These are phyloP conservation scores for Gryllus longicercus DNA, from an alignment of 2,888 invertebrate genomes.

Conservation along the genomic window DNA sequence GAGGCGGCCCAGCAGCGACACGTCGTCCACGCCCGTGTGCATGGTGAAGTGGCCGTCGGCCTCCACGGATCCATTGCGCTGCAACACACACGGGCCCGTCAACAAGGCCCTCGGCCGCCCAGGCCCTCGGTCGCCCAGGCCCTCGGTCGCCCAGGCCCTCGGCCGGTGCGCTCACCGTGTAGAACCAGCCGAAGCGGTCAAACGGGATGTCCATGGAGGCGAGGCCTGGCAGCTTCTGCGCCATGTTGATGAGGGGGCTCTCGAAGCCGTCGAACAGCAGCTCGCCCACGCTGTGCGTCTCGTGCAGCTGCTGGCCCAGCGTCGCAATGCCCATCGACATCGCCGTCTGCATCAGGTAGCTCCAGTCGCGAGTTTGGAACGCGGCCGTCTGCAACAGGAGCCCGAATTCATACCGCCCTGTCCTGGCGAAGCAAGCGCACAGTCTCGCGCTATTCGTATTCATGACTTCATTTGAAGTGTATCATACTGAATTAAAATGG, in stretches of 20 bases:
- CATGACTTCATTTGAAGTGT: too few relatives aligned
- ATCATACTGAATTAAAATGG: too few relatives aligned
- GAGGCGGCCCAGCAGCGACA: slow-evolving; percentile 64
- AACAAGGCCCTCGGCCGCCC: slow-evolving; percentile 31
- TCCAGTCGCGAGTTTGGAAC: slow-evolving; percentile 58
- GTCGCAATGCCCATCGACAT: slow-evolving; percentile 49
- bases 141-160: not conserved
- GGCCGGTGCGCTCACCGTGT: slow-evolving; percentile 48
- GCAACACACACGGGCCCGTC: slow-evolving; percentile 45
- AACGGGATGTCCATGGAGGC: slow-evolving; percentile 50
- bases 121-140: not conserved
- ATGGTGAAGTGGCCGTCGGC: slow-evolving; percentile 76
- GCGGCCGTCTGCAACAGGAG: slow-evolving; percentile 55
- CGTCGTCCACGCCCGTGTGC: slow-evolving; percentile 63
- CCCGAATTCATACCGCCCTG: too few relatives aligned
- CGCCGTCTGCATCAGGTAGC: slow-evolving; percentile 41
- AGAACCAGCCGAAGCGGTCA: slow-evolving; percentile 86
- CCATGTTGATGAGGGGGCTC: slow-evolving; percentile 67
- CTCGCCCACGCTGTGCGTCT: slow-evolving; percentile 63
- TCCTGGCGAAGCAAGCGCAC: too few relatives aligned
- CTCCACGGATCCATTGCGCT: slow-evolving; percentile 72
- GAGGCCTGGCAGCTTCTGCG: slow-evolving; percentile 57
- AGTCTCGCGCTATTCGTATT: too few relatives aligned
- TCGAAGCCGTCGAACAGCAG: slow-evolving; percentile 77
- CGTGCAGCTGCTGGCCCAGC: slow-evolving; percentile 55